Percentiles rank a stretch among this genome's conserved stretches.
Conservation (phyloP, 2,888 invertebrate genomes). For the Rotaria magnacalcarata region DNA sequence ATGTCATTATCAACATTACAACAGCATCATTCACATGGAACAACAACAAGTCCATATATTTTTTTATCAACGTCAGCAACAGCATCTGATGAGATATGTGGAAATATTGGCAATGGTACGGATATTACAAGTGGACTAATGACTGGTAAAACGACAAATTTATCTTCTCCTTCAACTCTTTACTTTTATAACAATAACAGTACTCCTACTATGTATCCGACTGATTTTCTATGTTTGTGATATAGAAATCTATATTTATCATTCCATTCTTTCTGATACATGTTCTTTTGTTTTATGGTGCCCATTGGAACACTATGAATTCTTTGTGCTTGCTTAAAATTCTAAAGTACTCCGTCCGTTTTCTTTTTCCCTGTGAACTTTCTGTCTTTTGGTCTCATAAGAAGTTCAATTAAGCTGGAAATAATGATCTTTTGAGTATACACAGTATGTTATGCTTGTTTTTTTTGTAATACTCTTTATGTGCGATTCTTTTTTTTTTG, state of each 20-base stretch:
- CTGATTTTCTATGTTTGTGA: conserved; percentile 8
- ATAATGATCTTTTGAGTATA: conserved; percentile 1
- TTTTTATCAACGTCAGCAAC: background rate
- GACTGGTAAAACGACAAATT: background rate
- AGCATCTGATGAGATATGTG: conserved; percentile 20
- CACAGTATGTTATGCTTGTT: background rate
- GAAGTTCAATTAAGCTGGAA: background rate
- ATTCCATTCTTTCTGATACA: background rate
- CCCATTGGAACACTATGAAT: background rate
- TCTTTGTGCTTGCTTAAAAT: background rate
- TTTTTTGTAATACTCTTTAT: background rate
- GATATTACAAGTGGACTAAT: background rate
- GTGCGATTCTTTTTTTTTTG: background rate
- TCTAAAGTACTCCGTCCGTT: background rate
- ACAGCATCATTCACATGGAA: background rate
- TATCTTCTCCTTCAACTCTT: background rate
- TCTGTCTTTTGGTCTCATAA: background rate
- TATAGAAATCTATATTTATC: background rate
- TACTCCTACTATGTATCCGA: background rate
- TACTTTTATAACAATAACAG: conserved; percentile 21
- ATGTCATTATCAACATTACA: background rate
- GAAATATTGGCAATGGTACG: background rate
- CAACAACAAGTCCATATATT: background rate
- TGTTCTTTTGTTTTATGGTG: background rate
- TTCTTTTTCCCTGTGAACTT: background rate